Evolutionary conservation across 1,140 invertebrate species (phyloP).

Genomic region (Bactericera cockerelli): DNA sequence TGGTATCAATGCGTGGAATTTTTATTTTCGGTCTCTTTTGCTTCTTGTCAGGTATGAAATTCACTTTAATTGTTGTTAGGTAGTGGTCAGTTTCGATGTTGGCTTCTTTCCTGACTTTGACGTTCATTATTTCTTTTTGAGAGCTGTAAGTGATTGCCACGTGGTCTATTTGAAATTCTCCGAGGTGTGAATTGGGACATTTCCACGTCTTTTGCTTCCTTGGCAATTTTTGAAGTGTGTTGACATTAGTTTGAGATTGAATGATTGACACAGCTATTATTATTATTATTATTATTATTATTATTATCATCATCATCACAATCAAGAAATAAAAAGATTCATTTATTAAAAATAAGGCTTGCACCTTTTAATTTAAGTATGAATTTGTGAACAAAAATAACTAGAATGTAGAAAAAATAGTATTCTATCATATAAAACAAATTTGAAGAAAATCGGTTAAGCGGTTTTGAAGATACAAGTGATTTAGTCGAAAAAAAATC

Average conservation of each 20-base stretch:
- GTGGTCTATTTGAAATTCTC: conserved; percentile 6
- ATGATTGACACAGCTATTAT: neutral
- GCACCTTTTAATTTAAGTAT: too few species aligned
- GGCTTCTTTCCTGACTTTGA: neutral
- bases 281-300: too few species aligned
- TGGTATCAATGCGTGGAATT: neutral
- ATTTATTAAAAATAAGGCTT: too few species aligned
- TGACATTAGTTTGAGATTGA: conserved; percentile 3
- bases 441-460: too few species aligned
- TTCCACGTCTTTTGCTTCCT: neutral
- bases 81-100: conserved; percentile 1
- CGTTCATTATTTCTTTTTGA: conserved; percentile 4
- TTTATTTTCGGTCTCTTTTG: neutral
- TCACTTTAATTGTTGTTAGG: neutral
- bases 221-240: neutral
- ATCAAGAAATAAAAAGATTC: too few species aligned
- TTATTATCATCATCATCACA: too few species aligned
- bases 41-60: neutral
- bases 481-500: too few species aligned
- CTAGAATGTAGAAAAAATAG: too few species aligned
- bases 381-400: too few species aligned
- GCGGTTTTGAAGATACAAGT: too few species aligned
- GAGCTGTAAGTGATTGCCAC: neutral
- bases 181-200: neutral
- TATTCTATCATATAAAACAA: too few species aligned